Conservation (phyloP, 2,113 vertebrate species). For the Protobothrops flavoviridis region DNA sequence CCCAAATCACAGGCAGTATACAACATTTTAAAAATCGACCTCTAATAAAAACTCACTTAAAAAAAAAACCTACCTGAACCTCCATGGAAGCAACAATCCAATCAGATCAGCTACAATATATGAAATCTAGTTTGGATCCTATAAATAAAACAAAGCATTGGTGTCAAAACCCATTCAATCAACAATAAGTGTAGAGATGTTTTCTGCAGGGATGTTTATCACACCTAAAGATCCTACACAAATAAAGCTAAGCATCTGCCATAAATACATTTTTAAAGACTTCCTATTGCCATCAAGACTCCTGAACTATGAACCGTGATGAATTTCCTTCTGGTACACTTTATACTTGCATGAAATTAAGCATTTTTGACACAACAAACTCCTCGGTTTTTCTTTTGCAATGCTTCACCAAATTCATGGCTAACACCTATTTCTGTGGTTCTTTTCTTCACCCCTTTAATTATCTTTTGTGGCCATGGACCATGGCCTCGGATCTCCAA, state of each 20-base stretch:
- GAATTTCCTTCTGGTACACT: neutral
- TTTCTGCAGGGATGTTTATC: neutral
- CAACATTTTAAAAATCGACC: too few relatives aligned
- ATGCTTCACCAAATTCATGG: neutral
- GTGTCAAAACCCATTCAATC: neutral
- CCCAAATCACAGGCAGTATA: too few relatives aligned
- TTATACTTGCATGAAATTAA: neutral
- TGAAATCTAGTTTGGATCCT: neutral
- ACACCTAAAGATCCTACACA: neutral
- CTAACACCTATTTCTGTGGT: neutral
- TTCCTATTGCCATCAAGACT: neutral
- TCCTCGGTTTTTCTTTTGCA: too few relatives aligned
- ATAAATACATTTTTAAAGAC: neutral
- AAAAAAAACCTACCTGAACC: too few relatives aligned
- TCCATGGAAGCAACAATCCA: too few relatives aligned
- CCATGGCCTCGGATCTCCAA: too few relatives aligned
- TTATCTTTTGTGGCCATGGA: too few relatives aligned
- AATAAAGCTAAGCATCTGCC: neutral
- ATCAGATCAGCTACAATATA: neutral
- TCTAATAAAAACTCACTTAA: too few relatives aligned
- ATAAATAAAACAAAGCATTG: neutral
- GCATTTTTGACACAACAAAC: neutral
- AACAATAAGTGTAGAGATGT: neutral
- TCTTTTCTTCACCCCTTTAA: too few relatives aligned
- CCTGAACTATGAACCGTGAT: neutral